These are phyloP conservation scores for Trissolcus basalis DNA, from an alignment of 1,140 invertebrate species.

Conservation along the genomic window DNA sequence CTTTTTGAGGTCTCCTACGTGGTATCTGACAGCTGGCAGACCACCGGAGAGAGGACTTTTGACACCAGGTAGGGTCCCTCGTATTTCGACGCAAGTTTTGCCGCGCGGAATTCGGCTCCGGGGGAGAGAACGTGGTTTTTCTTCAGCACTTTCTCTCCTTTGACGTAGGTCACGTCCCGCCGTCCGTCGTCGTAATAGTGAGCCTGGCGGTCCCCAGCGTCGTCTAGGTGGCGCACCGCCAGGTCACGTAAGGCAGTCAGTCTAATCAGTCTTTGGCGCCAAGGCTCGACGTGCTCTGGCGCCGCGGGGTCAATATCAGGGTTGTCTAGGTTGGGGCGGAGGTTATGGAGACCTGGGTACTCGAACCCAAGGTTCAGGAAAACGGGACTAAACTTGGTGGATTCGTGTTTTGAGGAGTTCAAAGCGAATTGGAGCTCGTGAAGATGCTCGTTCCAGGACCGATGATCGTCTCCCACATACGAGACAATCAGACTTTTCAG, in stretches of 20 bases:
- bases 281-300: not conserved
- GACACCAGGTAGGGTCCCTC: not conserved
- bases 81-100: not conserved
- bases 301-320: not conserved
- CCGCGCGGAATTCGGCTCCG: not conserved
- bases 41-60: not conserved
- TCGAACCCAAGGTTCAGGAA: conserved; percentile 20
- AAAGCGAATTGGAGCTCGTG: conserved; percentile 50
- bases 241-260: conserved; percentile 4
- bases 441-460: conserved; percentile 65
- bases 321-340: not conserved
- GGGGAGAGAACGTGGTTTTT: not conserved
- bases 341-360: not conserved
- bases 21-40: not conserved
- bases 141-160: not conserved
- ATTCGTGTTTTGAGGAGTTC: conserved; percentile 15
- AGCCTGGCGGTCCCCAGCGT: not conserved
- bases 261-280: not conserved
- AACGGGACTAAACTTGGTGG: conserved; percentile 7
- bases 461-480: conserved; percentile 66
- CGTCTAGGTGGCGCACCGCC: not conserved
- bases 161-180: not conserved
- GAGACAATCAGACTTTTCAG: conserved; percentile 65
- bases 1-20: not conserved
- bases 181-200: conserved; percentile 3